These are phyloP conservation scores for Dipodomys merriami DNA, from an alignment of 2,113 vertebrate species.

Conservation along the genomic window DNA sequence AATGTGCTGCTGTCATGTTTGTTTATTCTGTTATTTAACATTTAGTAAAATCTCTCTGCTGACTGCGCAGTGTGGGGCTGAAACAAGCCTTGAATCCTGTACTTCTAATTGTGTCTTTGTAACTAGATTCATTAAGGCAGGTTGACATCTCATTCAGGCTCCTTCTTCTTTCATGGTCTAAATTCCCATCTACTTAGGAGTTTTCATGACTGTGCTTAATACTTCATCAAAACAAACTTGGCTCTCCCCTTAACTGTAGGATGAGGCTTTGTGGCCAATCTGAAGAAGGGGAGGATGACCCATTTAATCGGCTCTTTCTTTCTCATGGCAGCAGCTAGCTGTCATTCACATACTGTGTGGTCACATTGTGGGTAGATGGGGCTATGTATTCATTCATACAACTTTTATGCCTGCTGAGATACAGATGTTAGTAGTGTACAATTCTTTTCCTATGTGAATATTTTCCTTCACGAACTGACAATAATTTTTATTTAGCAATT, in stretches of 20 bases:
- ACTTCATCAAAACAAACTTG: neutral
- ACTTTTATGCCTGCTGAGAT: neutral
- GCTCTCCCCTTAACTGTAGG: neutral
- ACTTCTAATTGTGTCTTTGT: neutral
- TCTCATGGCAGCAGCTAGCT: neutral
- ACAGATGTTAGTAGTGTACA: neutral
- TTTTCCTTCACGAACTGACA: neutral
- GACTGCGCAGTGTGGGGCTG: neutral
- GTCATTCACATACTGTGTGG: neutral
- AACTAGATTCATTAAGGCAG: neutral
- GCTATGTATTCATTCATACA: neutral
- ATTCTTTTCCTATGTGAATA: accelerated
- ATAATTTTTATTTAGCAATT: neutral
- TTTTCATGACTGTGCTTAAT: neutral
- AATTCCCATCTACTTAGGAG: neutral
- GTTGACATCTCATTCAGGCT: neutral
- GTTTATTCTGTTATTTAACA: neutral
- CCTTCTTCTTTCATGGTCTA: neutral
- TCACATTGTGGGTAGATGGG: neutral
- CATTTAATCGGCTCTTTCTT: neutral
- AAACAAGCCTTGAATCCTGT: neutral
- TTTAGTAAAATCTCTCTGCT: neutral
- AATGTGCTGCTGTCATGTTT: neutral
- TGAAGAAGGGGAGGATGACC: neutral
- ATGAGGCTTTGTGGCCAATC: neutral